These are phyloP conservation scores for Drosophila leontia DNA, from an alignment of 1,140 invertebrate species.

Conservation along the genomic window DNA sequence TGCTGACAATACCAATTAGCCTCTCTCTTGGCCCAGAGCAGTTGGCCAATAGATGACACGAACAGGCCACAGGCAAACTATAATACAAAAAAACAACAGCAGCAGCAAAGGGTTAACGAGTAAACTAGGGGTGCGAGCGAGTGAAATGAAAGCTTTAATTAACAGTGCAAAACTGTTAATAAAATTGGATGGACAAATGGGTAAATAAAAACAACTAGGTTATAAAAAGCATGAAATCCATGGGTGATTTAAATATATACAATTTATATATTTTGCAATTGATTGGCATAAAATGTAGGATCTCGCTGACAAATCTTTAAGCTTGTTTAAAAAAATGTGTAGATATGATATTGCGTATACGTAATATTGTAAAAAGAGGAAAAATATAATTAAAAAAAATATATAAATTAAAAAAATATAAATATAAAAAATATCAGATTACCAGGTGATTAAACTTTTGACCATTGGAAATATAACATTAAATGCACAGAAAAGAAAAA, in stretches of 20 bases:
- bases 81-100: background rate
- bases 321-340: background rate
- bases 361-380: background rate
- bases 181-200: constrained; percentile 18
- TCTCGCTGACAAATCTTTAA: background rate
- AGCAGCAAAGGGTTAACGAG: constrained; percentile 5
- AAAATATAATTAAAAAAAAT: background rate
- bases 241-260: constrained; percentile 1
- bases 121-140: constrained; percentile 2
- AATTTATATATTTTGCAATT: background rate
- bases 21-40: constrained; percentile 25
- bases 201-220: background rate
- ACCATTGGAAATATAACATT: background rate
- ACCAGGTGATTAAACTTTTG: background rate
- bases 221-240: background rate
- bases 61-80: constrained; percentile 21
- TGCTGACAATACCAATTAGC: constrained; percentile 79
- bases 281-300: background rate
- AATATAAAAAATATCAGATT: background rate
- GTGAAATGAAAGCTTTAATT: constrained; percentile 31
- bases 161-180: constrained; percentile 27
- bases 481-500: background rate
- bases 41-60: constrained; percentile 51
- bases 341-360: constrained; percentile 15
- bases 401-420: background rate